Evolutionary conservation across 2,888 invertebrate genomes (phyloP).

Genomic region (Synergus laeviventris): DNA sequence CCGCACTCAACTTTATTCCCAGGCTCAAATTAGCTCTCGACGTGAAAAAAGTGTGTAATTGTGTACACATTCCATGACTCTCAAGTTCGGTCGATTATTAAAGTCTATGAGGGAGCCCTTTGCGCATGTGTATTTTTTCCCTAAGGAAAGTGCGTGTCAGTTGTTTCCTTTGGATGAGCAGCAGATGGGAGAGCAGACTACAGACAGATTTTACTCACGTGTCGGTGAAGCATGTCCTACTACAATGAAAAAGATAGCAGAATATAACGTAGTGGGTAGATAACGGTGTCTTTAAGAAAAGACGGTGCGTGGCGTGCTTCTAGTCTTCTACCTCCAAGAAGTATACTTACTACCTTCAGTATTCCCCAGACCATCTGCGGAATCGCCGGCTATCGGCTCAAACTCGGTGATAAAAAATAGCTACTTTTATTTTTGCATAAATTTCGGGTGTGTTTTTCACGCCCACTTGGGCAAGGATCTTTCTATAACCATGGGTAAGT

Average conservation of each 20-base stretch:
- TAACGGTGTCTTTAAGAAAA: conserved; percentile 58
- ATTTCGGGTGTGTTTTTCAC: conserved; percentile 10
- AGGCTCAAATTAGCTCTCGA: not conserved
- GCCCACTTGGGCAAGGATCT: conserved; percentile 15
- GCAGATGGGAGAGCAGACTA: not conserved
- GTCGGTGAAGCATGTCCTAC: conserved; percentile 41
- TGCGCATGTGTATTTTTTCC: conserved; percentile 17
- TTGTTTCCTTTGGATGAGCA: not conserved
- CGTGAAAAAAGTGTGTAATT: not conserved
- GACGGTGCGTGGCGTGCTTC: conserved; percentile 40
- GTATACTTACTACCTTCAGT: conserved; percentile 18
- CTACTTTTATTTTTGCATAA: not conserved
- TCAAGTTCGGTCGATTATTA: conserved; percentile 13
- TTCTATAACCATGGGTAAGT: conserved; percentile 5
- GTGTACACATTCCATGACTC: not conserved
- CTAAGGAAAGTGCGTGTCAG: conserved; percentile 37
- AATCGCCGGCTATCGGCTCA: conserved; percentile 1
- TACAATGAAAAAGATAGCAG: conserved; percentile 50
- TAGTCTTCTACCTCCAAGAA: conserved; percentile 37
- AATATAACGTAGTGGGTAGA: conserved; percentile 48
- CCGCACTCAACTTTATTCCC: not conserved
- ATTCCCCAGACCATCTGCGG: conserved; percentile 10
- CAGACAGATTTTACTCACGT: conserved; percentile 45
- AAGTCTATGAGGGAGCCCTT: not conserved
- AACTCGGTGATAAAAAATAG: conserved; percentile 1